A percentile compares a stretch with the other conserved stretches of the same genome.
Evolutionary conservation across 2,113 vertebrate species (phyloP).

Genomic region (Myotis lucifugus): DNA sequence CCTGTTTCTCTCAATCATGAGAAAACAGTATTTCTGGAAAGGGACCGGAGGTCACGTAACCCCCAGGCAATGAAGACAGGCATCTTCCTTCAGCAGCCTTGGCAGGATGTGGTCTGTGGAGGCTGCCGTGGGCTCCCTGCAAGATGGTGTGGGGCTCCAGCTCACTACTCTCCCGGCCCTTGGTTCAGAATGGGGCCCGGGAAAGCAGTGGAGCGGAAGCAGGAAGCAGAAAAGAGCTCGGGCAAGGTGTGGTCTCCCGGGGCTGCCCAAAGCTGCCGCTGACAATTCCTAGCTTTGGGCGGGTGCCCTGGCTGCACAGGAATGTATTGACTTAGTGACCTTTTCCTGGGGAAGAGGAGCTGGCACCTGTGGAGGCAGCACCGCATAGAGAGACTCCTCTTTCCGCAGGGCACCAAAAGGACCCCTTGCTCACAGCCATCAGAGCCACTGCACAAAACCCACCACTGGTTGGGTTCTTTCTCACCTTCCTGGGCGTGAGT

Average conservation of each 20-base stretch:
- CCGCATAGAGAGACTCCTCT: neutral
- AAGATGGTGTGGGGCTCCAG: neutral
- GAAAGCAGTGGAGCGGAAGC: neutral
- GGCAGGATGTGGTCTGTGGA: neutral
- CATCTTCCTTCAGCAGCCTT: neutral
- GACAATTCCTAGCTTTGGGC: neutral
- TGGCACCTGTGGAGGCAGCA: neutral
- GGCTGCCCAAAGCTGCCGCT: neutral
- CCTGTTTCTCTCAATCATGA: neutral
- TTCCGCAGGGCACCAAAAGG: neutral
- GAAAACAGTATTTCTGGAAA: neutral
- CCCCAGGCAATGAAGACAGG: neutral
- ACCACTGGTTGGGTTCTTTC: slow-evolving; percentile 15
- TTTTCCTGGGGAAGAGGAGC: neutral
- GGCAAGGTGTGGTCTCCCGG: neutral
- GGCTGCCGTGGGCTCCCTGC: neutral
- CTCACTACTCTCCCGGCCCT: neutral
- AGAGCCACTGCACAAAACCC: neutral
- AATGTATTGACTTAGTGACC: neutral
- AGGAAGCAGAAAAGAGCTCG: neutral
- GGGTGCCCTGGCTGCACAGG: neutral
- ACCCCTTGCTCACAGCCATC: neutral
- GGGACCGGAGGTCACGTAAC: neutral
- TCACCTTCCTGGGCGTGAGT: neutral
- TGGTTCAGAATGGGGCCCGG: neutral